Percentiles rank a stretch among this genome's conserved stretches.
Evolutionary conservation across 2,113 vertebrate species (phyloP).

Genomic region (Cyprinodon tularosa): DNA sequence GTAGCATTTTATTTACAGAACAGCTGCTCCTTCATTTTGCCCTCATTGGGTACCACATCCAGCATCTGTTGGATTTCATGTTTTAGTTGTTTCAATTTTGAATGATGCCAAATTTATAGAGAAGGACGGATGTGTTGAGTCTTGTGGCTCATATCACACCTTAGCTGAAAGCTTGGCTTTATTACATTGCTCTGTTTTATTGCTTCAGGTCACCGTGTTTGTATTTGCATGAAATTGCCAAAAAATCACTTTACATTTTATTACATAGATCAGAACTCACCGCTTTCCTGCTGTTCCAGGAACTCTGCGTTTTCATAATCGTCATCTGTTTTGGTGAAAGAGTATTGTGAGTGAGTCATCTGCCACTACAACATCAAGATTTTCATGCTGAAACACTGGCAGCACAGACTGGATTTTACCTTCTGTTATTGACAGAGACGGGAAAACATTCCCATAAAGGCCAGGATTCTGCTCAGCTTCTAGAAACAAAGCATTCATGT

Average conservation of each 20-base stretch:
- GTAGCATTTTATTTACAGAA: too few relatives aligned
- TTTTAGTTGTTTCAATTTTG: too few relatives aligned
- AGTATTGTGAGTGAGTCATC: background rate
- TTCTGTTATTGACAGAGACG: background rate
- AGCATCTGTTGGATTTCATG: too few relatives aligned
- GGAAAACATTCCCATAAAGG: constrained; percentile 50
- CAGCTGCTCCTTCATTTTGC: too few relatives aligned
- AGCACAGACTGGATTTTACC: constrained; percentile 18
- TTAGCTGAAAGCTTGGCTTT: too few relatives aligned
- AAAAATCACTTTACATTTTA: background rate
- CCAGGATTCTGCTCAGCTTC: background rate
- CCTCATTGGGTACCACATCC: too few relatives aligned
- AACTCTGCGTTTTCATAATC: constrained; percentile 62
- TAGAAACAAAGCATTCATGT: background rate
- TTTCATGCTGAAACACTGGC: background rate
- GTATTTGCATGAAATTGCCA: background rate
- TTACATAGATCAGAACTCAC: constrained; percentile 25
- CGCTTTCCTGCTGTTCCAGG: background rate
- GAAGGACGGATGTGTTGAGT: too few relatives aligned
- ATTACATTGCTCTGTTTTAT: too few relatives aligned
- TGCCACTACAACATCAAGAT: background rate
- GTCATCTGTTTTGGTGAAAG: constrained; percentile 47
- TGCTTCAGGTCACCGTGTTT: background rate
- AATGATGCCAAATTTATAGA: too few relatives aligned
- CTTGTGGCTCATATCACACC: too few relatives aligned